Conservation (phyloP, 2,797 vertebrate species). For the Siniperca obscura region DNA sequence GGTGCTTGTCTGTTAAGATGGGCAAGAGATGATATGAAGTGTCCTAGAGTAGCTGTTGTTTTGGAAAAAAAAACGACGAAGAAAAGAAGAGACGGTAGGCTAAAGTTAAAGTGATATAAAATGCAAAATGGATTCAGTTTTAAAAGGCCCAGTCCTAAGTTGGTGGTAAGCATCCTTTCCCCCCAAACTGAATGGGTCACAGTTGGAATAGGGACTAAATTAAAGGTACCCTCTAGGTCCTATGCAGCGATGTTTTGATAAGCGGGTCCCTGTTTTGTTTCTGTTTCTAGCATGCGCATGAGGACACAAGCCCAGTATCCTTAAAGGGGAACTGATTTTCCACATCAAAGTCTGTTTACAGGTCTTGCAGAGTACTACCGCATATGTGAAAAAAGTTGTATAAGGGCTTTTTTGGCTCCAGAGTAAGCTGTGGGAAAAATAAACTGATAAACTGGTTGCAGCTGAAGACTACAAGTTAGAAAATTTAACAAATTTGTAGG, state of each 20-base stretch:
- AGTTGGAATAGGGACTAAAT: not conserved
- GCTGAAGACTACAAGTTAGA: too few relatives aligned
- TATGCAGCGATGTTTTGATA: constrained; percentile 5
- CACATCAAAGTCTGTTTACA: constrained; percentile 55
- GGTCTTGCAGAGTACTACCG: not conserved
- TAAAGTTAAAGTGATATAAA: constrained; percentile 34
- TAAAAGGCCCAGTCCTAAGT: not conserved
- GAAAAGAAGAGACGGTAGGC: constrained; percentile 23
- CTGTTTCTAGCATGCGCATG: not conserved
- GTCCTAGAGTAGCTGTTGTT: constrained; percentile 22
- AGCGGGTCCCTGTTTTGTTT: not conserved
- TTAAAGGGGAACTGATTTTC: constrained; percentile 13
- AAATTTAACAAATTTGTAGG: too few relatives aligned
- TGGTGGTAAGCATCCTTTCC: not conserved
- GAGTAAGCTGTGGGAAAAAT: too few relatives aligned
- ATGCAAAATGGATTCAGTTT: constrained; percentile 29
- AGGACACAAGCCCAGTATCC: constrained; percentile 8
- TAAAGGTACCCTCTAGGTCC: not conserved
- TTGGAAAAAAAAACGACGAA: not conserved
- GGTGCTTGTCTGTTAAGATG: constrained; percentile 43
- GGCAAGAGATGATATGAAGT: constrained; percentile 32
- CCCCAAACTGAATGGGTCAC: not conserved
- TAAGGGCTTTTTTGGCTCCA: not conserved
- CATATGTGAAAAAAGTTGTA: constrained; percentile 14
- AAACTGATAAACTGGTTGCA: too few relatives aligned